Percentiles rank a stretch among this genome's conserved stretches.
phyloP scores from a whole-genome alignment of 1,140 invertebrate genomes.

The Oryctes rhinoceros region DNA sequence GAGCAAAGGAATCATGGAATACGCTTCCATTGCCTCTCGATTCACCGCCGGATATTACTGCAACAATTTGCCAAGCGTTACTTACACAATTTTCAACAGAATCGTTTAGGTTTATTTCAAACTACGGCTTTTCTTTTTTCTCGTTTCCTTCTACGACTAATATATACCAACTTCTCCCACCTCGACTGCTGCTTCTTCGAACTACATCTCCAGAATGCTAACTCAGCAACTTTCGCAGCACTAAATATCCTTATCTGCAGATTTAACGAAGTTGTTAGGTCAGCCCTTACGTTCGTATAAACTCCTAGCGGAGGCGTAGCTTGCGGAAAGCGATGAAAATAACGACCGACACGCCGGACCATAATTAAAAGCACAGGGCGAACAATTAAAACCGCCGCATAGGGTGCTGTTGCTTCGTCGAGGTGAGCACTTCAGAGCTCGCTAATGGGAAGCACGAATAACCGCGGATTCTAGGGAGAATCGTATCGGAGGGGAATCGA shows the following conservation, averaged over 20 bases:
- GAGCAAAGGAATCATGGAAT: no score
- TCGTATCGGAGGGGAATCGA: background rate
- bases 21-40: no score
- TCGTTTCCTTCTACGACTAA: background rate
- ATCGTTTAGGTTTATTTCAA: no score
- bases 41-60: no score
- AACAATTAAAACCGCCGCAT: background rate
- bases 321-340: background rate
- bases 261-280: background rate
- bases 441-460: background rate
- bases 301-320: background rate
- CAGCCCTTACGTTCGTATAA: background rate
- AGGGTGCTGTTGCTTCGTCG: background rate
- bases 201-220: background rate
- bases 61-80: no score
- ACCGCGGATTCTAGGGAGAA: background rate
- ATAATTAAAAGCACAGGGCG: background rate
- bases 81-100: no score
- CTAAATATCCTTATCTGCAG: constrained; percentile 18
- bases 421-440: background rate
- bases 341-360: background rate
- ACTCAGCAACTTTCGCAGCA: background rate
- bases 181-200: background rate
- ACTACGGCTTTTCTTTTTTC: no score
- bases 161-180: background rate